Percentiles rank a stretch among this genome's conserved stretches.
phyloP scores from a whole-genome alignment of 2,113 vertebrate species.

The Marmota flaviventris region DNA sequence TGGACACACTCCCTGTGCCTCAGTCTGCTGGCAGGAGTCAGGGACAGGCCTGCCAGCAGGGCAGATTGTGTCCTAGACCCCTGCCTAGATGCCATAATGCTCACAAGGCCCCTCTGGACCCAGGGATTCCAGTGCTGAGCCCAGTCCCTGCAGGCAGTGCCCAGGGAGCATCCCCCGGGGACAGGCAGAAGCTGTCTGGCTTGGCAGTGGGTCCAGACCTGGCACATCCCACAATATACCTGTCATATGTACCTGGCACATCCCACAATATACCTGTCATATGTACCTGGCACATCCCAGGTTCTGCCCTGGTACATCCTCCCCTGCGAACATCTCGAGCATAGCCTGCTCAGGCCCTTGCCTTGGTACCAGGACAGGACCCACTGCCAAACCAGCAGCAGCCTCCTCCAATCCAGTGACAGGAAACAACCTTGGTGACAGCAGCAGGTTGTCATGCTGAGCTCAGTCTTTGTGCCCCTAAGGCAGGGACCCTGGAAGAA shows the following conservation, averaged over 20 bases:
- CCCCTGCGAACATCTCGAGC: too few species aligned
- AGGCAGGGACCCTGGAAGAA: fast-evolving
- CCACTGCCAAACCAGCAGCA: background rate
- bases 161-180: background rate
- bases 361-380: background rate
- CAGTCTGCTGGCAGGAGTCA: background rate
- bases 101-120: background rate
- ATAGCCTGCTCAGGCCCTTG: background rate
- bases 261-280: too few species aligned
- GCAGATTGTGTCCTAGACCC: background rate
- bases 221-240: too few species aligned
- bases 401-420: background rate
- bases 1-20: background rate
- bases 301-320: too few species aligned
- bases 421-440: background rate
- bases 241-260: too few species aligned
- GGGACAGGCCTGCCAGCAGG: background rate
- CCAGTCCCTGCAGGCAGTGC: background rate
- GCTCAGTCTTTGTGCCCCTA: background rate
- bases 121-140: background rate
- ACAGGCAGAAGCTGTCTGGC: background rate
- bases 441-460: fast-evolving
- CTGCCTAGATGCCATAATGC: too few species aligned
- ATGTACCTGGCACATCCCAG: too few species aligned
- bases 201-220: too few species aligned